Evolutionary conservation across 64 coral and sea anemone species (phyloP), one percentile per base, ranked within the genome.

Genomic region (Montipora cactus): DNA sequence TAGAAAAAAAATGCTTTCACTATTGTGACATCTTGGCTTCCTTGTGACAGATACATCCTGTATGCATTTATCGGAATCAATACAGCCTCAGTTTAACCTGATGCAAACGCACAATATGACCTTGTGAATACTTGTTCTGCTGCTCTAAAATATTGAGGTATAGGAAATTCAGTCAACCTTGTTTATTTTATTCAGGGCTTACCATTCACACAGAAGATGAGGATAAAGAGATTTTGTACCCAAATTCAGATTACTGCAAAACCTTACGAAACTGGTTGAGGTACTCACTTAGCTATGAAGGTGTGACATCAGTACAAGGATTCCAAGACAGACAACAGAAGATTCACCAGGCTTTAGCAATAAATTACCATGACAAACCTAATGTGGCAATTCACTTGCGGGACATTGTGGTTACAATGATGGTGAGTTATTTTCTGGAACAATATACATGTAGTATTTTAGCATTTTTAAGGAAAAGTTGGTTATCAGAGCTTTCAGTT

Each of bases 171-270:
- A 37, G 37, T 37, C 37, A 37, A 37, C 37, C 37, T 37, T 37
- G 37, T 37, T 37, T 37, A 3, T 78, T 44, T 49, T 21, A 58
- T 92, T 45, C 19, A 93, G 92, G 76, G 7, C 44, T 88, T 5
- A 79, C 82, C 20, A 93, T 93, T 67, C 47, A 88, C 20, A 93
- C 92, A 15, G 44, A 80, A 66, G 5, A 81, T 71, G 92, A 93
- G 14, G 6, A 62, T 53, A 87, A 88, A 14, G 92, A 93, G 49
- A 51, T 77, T 12, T 79, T 93, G 69, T 93, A 88, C 19, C 92
- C 92, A 87, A 93, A 93, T 80, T 21, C 68, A 18, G 21, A 10
- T 45, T 18, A 59, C 64, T 93, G 92, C 23, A 13, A 44, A 37
- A 16, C 5, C 18, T 50, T 93, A 69, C 88, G 52, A 59, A 93